Base-by-base conservation (phyloP, 2,113 vertebrate genomes). In the Anas platyrhynchos region DNA sequence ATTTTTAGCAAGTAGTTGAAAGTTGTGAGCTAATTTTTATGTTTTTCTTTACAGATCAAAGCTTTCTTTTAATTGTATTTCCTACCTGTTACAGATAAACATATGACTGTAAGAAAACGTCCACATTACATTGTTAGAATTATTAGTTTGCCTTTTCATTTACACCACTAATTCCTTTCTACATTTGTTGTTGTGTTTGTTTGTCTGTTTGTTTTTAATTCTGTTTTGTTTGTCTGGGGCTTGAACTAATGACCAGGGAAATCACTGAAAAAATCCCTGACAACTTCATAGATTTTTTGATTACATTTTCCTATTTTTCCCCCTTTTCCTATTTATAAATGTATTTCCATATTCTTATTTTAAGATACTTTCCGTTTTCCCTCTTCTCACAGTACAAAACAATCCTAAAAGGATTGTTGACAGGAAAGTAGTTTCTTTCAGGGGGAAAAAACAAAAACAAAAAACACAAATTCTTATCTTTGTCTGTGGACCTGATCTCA, bases 1-100 rank as follows among this genome's bases (percentile, higher is more conserved):
- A 97, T 95, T 97, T 97, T 97, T 92, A 95, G 92, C 85, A 95
- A 91, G 83, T 38, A 89, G 52, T 83, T 97, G 81, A 96, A 97
- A 96, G 7, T 89, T 17, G 23, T 88, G 89, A 96, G 89, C 31
- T 96, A 96, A 91, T 97, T 97, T 96, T 97, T 96, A 90, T 95
- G 38, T 74, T 81, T 97, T 93, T 82, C 83, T 96, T 96, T 96
- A 86, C 62, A 95, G 86, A 95, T 83, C 41, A 97, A 95, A 96
- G 29, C 34, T 89, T 88, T 96, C 4, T 89, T 96, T 95, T 96
- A 93, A 95, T 93, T 94, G 56, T 91, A 83, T 95, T 97, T 97
- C 68, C 81, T 15, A 88, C 15, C 22, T 25, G 50, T 89, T 94
- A 72, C 56, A 59, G 59, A 96, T 95, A 93, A 93, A 94, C 82